These are phyloP conservation scores for Archivesica marissinica DNA, from an alignment of 1,140 invertebrate species.

Conservation along the genomic window DNA sequence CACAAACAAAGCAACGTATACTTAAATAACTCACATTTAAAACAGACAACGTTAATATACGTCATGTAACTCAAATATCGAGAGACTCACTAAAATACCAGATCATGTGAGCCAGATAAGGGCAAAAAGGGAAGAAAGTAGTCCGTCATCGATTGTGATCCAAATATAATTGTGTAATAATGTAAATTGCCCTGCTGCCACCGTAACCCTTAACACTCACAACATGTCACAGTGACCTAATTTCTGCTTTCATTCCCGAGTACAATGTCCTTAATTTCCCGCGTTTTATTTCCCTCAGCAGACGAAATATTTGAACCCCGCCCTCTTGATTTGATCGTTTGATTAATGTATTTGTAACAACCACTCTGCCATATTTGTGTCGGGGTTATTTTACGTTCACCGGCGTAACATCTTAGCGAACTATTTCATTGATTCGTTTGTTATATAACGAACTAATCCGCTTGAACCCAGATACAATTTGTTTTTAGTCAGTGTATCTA, in stretches of 20 bases:
- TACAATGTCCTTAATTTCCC: slow-evolving; percentile 34
- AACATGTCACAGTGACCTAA: slow-evolving; percentile 33
- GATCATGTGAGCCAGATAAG: background rate
- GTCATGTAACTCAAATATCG: background rate
- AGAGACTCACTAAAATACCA: background rate
- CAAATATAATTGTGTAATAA: slow-evolving; percentile 1
- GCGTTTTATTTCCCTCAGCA: slow-evolving; percentile 24
- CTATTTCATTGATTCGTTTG: background rate
- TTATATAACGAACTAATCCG: background rate
- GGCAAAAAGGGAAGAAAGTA: background rate
- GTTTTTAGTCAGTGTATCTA: background rate
- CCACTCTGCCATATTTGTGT: background rate
- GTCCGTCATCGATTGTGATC: background rate
- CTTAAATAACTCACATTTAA: too few relatives aligned
- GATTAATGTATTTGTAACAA: slow-evolving; percentile 24
- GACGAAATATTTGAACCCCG: slow-evolving; percentile 30
- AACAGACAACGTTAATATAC: background rate
- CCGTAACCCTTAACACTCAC: background rate
- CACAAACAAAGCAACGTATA: too few relatives aligned
- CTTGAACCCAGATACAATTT: background rate
- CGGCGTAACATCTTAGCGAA: background rate
- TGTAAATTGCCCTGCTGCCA: background rate
- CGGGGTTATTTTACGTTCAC: slow-evolving; percentile 24
- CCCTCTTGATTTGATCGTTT: slow-evolving; percentile 8
- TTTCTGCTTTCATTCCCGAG: slow-evolving; percentile 13